phyloP scores from a whole-genome alignment of 2,113 vertebrate genomes.

The Bothrops jararaca region DNA sequence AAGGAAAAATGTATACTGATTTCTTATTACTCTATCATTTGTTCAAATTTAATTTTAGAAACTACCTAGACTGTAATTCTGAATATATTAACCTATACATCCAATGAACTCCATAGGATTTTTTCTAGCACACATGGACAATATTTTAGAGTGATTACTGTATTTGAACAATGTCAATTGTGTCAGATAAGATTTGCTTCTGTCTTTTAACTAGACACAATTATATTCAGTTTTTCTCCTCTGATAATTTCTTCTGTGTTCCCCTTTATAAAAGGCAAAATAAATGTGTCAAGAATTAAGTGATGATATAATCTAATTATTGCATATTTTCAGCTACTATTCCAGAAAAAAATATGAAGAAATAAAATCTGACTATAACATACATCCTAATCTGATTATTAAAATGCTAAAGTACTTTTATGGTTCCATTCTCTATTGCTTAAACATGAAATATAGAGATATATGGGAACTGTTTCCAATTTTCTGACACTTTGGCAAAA shows the following conservation, averaged over 20 bases:
- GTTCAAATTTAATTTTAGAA: background rate
- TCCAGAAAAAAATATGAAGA: background rate
- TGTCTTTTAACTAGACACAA: background rate
- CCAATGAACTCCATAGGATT: background rate
- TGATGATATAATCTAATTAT: background rate
- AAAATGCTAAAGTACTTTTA: background rate
- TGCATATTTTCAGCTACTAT: background rate
- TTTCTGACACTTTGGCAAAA: background rate
- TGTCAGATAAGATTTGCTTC: background rate
- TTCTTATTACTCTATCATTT: background rate
- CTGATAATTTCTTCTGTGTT: background rate
- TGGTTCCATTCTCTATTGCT: background rate
- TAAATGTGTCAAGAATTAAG: background rate
- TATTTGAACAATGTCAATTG: background rate
- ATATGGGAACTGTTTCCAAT: background rate
- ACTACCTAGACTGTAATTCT: background rate
- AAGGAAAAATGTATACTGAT: background rate
- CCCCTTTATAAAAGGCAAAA: background rate
- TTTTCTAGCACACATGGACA: background rate
- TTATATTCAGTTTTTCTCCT: background rate
- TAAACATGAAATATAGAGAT: background rate
- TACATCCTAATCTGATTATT: background rate
- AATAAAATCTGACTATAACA: background rate
- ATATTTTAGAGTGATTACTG: background rate
- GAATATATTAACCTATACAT: background rate